Percentiles rank a stretch among this genome's conserved stretches.
These are phyloP conservation scores for Lycophotia porphyrea DNA, from an alignment of 2,888 invertebrate genomes.

Conservation along the genomic window DNA sequence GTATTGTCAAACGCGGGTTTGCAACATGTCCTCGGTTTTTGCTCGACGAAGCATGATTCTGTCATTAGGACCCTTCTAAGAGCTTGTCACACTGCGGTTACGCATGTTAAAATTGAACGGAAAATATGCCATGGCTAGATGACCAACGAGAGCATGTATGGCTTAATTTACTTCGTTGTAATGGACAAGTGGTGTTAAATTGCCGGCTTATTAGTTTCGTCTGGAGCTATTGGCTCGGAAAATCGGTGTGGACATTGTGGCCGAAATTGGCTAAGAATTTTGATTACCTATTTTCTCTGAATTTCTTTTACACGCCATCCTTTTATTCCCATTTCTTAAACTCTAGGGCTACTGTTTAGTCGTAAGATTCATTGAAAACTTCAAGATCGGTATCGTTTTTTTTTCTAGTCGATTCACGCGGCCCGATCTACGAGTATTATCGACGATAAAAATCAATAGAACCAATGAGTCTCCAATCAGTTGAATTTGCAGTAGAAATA, in stretches of 20 bases:
- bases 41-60: slow-evolving; percentile 78
- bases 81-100: slow-evolving; percentile 64
- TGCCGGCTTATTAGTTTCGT: slow-evolving; percentile 41
- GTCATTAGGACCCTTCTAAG: slow-evolving; percentile 75
- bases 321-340: neutral
- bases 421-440: neutral
- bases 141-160: slow-evolving; percentile 54
- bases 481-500: neutral
- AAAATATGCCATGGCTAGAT: slow-evolving; percentile 69
- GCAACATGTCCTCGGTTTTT: slow-evolving; percentile 73
- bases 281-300: neutral
- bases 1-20: slow-evolving; percentile 69
- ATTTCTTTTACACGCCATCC: neutral
- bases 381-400: neutral
- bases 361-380: neutral
- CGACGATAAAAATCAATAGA: neutral
- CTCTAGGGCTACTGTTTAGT: neutral
- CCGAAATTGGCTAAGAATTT: slow-evolving; percentile 8
- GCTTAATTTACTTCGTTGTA: slow-evolving; percentile 61
- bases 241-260: slow-evolving; percentile 38
- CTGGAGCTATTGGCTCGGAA: slow-evolving; percentile 41
- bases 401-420: neutral
- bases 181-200: slow-evolving; percentile 60
- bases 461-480: neutral
- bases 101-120: slow-evolving; percentile 61